phyloP scores from a whole-genome alignment of 2,113 vertebrate genomes.

The Odobenus rosmarus region DNA sequence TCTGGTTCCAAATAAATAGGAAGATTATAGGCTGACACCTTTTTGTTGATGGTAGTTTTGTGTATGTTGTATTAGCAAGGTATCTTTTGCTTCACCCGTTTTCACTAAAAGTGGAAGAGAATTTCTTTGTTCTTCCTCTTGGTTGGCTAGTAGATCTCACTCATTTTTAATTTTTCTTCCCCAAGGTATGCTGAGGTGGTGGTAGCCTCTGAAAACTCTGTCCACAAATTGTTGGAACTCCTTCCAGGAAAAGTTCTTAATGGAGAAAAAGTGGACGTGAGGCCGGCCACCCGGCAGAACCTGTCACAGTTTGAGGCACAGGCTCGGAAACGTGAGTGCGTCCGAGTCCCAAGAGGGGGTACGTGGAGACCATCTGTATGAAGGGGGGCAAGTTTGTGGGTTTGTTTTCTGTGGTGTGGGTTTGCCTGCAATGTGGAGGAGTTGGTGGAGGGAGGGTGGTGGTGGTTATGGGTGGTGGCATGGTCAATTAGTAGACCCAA shows the following conservation, averaged over 20 bases:
- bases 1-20: neutral
- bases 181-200: constrained; percentile 93
- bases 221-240: constrained; percentile 92
- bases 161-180: neutral
- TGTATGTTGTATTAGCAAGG: neutral
- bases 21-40: neutral
- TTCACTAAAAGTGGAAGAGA: neutral
- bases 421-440: constrained; percentile 1
- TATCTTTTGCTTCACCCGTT: neutral
- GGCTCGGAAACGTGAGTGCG: constrained; percentile 95
- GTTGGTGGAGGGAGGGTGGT: neutral
- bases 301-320: constrained; percentile 92
- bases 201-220: constrained; percentile 92
- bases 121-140: neutral
- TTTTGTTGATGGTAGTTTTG: neutral
- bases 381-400: constrained; percentile 54
- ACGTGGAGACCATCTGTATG: constrained; percentile 82
- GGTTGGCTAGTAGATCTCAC: neutral
- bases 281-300: constrained; percentile 93
- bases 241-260: constrained; percentile 92
- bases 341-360: constrained; percentile 84
- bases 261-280: constrained; percentile 94
- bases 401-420: constrained; percentile 37
- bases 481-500: neutral
- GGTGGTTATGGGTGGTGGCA: neutral